Base-by-base conservation (phyloP, 2,797 vertebrate species). In the Sebastes iracundus region DNA sequence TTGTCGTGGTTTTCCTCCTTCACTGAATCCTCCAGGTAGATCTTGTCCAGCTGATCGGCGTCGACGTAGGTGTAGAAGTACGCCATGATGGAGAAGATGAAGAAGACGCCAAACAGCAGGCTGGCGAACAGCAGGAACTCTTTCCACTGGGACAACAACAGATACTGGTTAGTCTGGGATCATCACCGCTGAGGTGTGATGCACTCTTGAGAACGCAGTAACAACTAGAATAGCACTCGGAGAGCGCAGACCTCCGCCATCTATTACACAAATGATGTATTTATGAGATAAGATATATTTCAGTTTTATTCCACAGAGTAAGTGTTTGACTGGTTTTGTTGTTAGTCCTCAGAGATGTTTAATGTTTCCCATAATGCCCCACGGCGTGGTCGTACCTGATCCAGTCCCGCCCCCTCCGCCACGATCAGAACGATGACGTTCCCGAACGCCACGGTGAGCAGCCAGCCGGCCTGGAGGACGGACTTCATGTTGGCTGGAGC, bases 401-500 rank as follows among this genome's bases (percentile, higher is more conserved):
- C 96, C 86, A 99, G 94, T 53, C 96, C 96, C 0, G 97, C 97
- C 33, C 97, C 96, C 84, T 99, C 97, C 0, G 98, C 98, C 81
- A 99, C 97, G n/a, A 99, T 94, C 52, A 99, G 94, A 81, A 99
- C 97, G 0, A 99, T 97, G 79, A 98, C 94, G 20, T 99, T 99
- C 12, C 98, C 98, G 77, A 98, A 95, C 1, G 97, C 98, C 14
- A 99, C 97, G 0, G 98, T 99, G 92, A 99, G 95, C 82, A 99
- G 93, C 98, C 98, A 99, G 64, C 97, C 97, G 25, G 97, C 98
- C 93, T 99, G 98, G 62, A 99, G 95, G 64, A 99, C 98, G 0
- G 98, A 98, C 92, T 99, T 99, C 98, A 99, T 99, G 94, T 95
- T 99, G 79, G 94, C 90, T 1, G 98, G 98, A 88, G 98, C 97